phyloP scores from a whole-genome alignment of 2,888 invertebrate genomes.

The Hirtodrosophila trivittata region DNA sequence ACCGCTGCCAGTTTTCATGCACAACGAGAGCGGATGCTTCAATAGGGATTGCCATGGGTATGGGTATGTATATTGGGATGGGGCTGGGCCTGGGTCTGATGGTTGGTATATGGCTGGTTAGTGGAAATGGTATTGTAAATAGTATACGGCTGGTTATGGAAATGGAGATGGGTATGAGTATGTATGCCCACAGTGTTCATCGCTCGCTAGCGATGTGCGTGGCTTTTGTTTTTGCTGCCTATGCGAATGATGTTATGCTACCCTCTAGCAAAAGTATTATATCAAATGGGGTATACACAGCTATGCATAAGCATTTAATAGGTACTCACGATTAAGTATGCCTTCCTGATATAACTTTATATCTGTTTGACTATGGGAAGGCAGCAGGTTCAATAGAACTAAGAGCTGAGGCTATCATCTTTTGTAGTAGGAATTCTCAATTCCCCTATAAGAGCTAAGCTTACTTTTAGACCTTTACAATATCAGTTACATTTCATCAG shows the following conservation, averaged over 20 bases:
- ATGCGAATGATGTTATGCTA: conserved; percentile 7
- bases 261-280: too few relatives aligned
- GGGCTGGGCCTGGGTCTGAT: conserved; percentile 4
- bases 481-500: too few relatives aligned
- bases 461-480: too few relatives aligned
- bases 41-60: neutral
- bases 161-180: neutral
- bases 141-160: conserved; percentile 1
- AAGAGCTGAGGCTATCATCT: too few relatives aligned
- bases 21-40: conserved; percentile 17
- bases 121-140: neutral
- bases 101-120: conserved; percentile 9
- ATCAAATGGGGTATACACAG: too few relatives aligned
- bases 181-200: conserved; percentile 31
- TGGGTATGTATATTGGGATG: neutral
- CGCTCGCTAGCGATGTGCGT: conserved; percentile 26
- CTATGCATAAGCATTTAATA: too few relatives aligned
- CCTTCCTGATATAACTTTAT: too few relatives aligned
- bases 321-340: too few relatives aligned
- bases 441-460: too few relatives aligned
- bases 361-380: too few relatives aligned
- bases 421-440: too few relatives aligned
- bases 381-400: too few relatives aligned
- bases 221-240: conserved; percentile 27
- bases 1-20: conserved; percentile 31